phyloP scores from a whole-genome alignment of 2,113 vertebrate species.

The Dromiciops gliroides region DNA sequence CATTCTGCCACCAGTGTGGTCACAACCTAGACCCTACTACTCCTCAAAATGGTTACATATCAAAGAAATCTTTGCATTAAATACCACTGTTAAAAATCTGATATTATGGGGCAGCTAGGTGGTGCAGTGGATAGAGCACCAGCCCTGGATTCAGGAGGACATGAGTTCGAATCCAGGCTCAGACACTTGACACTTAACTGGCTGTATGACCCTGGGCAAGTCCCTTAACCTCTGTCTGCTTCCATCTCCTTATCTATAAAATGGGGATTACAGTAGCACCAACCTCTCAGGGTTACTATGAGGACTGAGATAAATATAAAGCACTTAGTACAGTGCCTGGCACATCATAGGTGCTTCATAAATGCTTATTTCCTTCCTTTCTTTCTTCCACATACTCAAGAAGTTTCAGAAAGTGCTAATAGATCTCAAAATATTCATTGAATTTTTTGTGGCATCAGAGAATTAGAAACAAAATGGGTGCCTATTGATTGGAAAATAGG shows the following conservation, averaged over 20 bases:
- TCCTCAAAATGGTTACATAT: too few species aligned
- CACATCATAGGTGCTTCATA: too few species aligned
- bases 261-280: neutral
- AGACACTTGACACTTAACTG: neutral
- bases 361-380: neutral
- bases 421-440: neutral
- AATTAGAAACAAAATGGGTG: neutral
- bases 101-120: neutral
- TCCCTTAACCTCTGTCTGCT: neutral
- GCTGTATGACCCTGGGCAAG: neutral
- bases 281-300: neutral
- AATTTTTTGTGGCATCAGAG: neutral
- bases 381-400: neutral
- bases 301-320: neutral
- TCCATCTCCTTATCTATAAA: neutral
- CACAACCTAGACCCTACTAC: too few species aligned
- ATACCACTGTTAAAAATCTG: too few species aligned
- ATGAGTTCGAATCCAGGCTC: neutral
- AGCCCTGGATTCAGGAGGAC: neutral
- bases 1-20: too few species aligned
- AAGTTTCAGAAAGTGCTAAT: neutral
- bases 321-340: neutral
- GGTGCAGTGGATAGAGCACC: neutral
- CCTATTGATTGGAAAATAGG: neutral
- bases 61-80: too few species aligned